Conservation (phyloP, 2,888 invertebrate species). For the Sylvicola fuscatus region DNA sequence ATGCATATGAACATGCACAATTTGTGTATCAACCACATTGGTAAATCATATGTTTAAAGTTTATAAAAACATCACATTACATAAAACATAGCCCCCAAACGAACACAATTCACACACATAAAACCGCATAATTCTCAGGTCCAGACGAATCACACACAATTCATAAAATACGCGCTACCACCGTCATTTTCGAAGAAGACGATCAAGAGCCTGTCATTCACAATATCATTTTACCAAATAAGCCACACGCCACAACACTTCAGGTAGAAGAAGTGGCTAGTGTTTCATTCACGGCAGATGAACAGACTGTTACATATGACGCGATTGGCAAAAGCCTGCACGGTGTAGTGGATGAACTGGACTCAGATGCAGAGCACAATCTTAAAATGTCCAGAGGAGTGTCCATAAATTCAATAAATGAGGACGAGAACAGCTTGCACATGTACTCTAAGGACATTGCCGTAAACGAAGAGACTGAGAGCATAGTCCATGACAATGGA, state of each 20-base stretch:
- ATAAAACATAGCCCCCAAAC: neutral
- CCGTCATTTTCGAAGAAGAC: constrained; percentile 33
- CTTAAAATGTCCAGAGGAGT: constrained; percentile 29
- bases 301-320: constrained; percentile 5
- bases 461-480: constrained; percentile 33
- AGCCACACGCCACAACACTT: constrained; percentile 30
- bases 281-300: constrained; percentile 13
- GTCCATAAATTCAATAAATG: constrained; percentile 45
- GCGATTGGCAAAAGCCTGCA: neutral
- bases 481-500: constrained; percentile 28
- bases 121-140: too few relatives aligned
- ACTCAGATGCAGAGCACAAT: constrained; percentile 22
- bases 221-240: constrained; percentile 27
- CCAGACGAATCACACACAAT: constrained; percentile 43
- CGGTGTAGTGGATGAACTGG: constrained; percentile 29
- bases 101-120: too few relatives aligned
- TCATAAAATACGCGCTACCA: constrained; percentile 40
- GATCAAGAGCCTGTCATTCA: constrained; percentile 11
- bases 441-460: constrained; percentile 34
- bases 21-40: too few relatives aligned
- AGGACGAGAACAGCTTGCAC: constrained; percentile 34
- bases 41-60: too few relatives aligned
- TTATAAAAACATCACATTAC: neutral
- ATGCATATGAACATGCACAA: too few relatives aligned
- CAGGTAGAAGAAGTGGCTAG: constrained; percentile 33